These are phyloP conservation scores for Falcunculus frontatus DNA, from an alignment of 2,113 vertebrate genomes.

Conservation along the genomic window DNA sequence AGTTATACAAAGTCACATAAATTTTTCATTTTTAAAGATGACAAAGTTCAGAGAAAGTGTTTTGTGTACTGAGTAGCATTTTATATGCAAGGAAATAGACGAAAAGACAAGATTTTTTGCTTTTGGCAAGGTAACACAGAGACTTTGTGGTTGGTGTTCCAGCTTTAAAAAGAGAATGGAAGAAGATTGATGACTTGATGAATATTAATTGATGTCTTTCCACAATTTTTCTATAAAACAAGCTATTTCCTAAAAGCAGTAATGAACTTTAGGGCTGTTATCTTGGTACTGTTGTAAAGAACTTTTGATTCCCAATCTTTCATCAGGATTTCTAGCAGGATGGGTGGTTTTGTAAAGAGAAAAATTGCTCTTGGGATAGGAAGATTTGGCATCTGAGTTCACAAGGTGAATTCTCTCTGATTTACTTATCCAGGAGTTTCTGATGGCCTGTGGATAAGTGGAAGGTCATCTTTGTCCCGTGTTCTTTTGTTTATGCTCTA, in stretches of 20 bases:
- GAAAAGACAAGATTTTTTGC: conserved; percentile 51
- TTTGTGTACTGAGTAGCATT: conserved; percentile 30
- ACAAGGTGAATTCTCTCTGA: background rate
- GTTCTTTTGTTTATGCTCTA: background rate
- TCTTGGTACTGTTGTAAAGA: conserved; percentile 64
- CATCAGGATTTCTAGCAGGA: background rate
- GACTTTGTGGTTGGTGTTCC: conserved; percentile 69
- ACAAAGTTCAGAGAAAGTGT: conserved; percentile 26
- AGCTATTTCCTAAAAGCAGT: conserved; percentile 64
- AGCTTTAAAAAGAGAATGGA: conserved; percentile 62
- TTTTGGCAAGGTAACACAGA: conserved; percentile 68
- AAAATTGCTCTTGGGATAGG: background rate
- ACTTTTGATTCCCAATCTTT: background rate
- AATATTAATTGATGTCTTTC: conserved; percentile 76
- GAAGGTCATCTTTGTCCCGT: background rate
- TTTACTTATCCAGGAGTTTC: background rate
- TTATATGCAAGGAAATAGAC: conserved; percentile 28
- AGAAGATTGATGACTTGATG: conserved; percentile 75
- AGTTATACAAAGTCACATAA: conserved; percentile 12
- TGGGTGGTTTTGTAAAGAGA: background rate
- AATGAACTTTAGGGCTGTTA: conserved; percentile 69
- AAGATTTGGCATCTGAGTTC: background rate
- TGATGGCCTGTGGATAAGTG: background rate
- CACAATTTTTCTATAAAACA: conserved; percentile 44
- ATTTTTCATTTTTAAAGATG: conserved; percentile 23